Base-by-base conservation (phyloP, 2,797 vertebrate species). In the Acanthurus tractus region DNA sequence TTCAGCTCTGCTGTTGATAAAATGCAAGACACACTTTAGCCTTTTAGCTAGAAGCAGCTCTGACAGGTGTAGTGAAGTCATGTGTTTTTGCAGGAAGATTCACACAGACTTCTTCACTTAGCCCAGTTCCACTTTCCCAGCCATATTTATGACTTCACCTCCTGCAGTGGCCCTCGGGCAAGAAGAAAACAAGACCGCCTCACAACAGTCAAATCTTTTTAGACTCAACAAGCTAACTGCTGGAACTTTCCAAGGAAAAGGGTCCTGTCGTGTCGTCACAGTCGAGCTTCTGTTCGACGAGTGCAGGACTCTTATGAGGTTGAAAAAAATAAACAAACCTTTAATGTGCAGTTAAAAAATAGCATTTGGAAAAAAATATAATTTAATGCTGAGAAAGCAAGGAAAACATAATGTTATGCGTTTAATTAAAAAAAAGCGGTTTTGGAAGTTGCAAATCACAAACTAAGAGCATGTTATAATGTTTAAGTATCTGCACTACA, bases 131-230 rank as follows among this genome's bases (percentile, higher is more conserved):
- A 88, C 84, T 88, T 91, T 93, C 85, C 84, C 86, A 92, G 88
- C 90, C 89, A 86, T 88, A 87, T 89, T 90, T 89, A 94, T 96
- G 94, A 95, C 90, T 90, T 95, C 94, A 95, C 89, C 91, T 93
- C 93, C 91, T 86, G 92, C 70, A 62, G 90, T 79, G 90, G 86
- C 89, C 93, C 90, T 92, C 77, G 22, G 89, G 89, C 87, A 78
- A 88, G 63, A 77, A 69, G 87, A 90, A 94, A 93, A 95, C 92
- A 93, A 91, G 89, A 75, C 85, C 38, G 86, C 82, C 84, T 93
- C 89, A 91, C 89, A 93, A 86, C 85, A 87, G 86, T 80, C 85
- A 77, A 72, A 68, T 77, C 84, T 44, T 81, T 86, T 92, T 82
- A 92, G 76, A 90, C 89, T 91, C 89, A 86, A 88, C 86, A 84